These are phyloP conservation scores for Oreocharis arfaki DNA, from an alignment of 2,113 vertebrate species.

Conservation along the genomic window DNA sequence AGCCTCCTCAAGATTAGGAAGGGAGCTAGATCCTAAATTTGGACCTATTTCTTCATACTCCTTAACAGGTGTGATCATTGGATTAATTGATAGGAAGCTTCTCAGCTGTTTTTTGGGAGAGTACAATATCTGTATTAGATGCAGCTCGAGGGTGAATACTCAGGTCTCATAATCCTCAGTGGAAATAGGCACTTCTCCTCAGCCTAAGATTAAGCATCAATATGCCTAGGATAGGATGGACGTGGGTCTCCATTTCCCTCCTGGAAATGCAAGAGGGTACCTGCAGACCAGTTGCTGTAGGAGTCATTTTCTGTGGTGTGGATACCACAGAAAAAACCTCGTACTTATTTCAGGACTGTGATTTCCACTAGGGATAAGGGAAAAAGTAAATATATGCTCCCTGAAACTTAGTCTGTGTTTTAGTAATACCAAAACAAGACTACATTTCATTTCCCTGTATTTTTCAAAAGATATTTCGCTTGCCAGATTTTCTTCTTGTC, in stretches of 20 bases:
- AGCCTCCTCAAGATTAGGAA: neutral
- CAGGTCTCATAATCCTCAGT: neutral
- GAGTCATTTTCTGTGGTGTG: neutral
- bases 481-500: neutral
- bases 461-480: neutral
- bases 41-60: neutral
- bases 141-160: rapidly evolving
- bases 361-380: neutral
- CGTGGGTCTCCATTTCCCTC: neutral
- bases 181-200: neutral
- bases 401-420: neutral
- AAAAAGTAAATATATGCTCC: neutral
- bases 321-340: neutral
- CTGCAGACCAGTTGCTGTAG: neutral
- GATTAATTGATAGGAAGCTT: neutral
- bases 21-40: neutral
- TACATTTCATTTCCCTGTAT: neutral
- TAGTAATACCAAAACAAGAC: neutral
- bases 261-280: neutral
- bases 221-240: neutral
- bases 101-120: neutral
- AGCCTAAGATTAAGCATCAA: neutral
- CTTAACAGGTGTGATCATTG: neutral
- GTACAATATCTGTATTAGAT: neutral
- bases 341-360: neutral